phyloP scores from a whole-genome alignment of 2,113 vertebrate genomes.

The Puntigrus tetrazona region DNA sequence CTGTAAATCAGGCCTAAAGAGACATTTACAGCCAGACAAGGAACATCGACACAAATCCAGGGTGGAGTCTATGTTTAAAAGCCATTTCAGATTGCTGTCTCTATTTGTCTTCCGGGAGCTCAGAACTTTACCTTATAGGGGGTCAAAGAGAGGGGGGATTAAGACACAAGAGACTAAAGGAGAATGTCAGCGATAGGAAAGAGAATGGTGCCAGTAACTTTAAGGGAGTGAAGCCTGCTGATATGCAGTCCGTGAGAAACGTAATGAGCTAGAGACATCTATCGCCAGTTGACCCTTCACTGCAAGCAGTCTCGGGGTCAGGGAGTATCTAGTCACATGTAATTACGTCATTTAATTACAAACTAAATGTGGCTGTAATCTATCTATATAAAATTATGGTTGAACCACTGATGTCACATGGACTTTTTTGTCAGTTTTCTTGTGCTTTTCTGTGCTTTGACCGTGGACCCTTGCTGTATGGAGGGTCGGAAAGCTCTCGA shows the following conservation, averaged over 20 bases:
- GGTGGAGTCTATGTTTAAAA: constrained; percentile 37
- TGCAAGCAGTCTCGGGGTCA: neutral
- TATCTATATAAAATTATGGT: too few species aligned
- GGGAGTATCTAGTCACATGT: too few species aligned
- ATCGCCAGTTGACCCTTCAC: neutral
- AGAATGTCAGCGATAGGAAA: neutral
- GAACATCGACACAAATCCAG: constrained; percentile 53
- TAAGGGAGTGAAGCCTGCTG: neutral
- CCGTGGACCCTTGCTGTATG: too few species aligned
- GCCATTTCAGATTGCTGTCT: constrained; percentile 40
- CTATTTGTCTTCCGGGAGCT: constrained; percentile 54
- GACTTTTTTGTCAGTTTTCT: too few species aligned
- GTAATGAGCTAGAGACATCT: neutral
- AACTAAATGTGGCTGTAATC: too few species aligned
- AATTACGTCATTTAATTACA: too few species aligned
- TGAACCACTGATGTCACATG: too few species aligned
- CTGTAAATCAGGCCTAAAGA: constrained; percentile 38
- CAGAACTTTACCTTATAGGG: constrained; percentile 57
- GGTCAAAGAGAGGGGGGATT: constrained; percentile 39
- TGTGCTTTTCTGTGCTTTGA: too few species aligned
- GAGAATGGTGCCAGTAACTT: constrained; percentile 3
- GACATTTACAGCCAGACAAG: neutral
- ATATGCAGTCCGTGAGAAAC: neutral
- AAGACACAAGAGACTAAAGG: constrained; percentile 7
- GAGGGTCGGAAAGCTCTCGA: too few species aligned